Percentiles rank a stretch among this genome's conserved stretches.
phyloP scores from a whole-genome alignment of 2,888 invertebrate species.

The Meganola albula region DNA sequence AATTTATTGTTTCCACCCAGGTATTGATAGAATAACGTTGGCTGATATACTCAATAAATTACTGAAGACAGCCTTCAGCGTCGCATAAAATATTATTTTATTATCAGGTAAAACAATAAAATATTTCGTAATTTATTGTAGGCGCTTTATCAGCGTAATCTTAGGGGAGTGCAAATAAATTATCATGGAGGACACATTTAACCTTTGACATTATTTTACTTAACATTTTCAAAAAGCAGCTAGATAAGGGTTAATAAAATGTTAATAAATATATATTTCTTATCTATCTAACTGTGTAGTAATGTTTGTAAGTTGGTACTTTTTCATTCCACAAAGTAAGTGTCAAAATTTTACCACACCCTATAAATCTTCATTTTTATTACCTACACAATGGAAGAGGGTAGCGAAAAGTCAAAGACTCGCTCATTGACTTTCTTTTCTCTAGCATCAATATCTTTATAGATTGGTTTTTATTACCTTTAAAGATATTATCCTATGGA shows the following conservation, averaged over 20 bases:
- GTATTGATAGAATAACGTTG: no score
- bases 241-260: no score
- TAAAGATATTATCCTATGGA: no score
- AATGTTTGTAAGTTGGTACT: no score
- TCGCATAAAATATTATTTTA: slow-evolving; percentile 39
- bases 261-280: no score
- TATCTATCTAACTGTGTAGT: no score
- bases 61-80: slow-evolving; percentile 29
- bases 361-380: slow-evolving; percentile 36
- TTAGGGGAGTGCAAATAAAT: slow-evolving; percentile 42
- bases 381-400: slow-evolving; percentile 22
- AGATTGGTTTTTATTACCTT: no score
- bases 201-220: no score
- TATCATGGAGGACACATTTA: slow-evolving; percentile 35
- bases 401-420: slow-evolving; percentile 21
- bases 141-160: slow-evolving; percentile 52
- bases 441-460: slow-evolving; percentile 21
- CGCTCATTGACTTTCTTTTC: slow-evolving; percentile 30
- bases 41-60: slow-evolving; percentile 31
- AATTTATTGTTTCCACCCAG: no score
- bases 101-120: slow-evolving; percentile 40
- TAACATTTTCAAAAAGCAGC: no score
- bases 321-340: slow-evolving; percentile 20
- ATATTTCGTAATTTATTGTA: slow-evolving; percentile 45
- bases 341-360: slow-evolving; percentile 25